Evolutionary conservation across 2,888 invertebrate genomes (phyloP).

Genomic region (Alentia gelatinosa): DNA sequence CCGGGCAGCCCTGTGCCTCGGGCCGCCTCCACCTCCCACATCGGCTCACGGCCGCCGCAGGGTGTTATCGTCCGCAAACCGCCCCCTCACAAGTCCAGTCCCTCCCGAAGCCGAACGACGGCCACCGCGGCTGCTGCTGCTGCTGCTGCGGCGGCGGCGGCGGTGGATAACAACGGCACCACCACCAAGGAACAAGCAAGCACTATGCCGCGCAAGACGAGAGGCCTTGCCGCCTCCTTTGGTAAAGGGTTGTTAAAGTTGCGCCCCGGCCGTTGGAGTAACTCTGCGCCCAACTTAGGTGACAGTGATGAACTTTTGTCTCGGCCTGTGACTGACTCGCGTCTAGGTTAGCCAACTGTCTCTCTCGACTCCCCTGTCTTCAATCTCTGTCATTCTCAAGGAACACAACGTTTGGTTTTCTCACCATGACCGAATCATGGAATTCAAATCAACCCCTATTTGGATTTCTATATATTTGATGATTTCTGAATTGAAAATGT

Average conservation of each 20-base stretch:
- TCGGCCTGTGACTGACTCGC: conserved; percentile 26
- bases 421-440: no score
- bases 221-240: conserved; percentile 58
- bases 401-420: not conserved
- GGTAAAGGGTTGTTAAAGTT: conserved; percentile 84
- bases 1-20: not conserved
- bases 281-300: conserved; percentile 96
- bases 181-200: conserved; percentile 27
- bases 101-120: conserved; percentile 14
- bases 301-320: conserved; percentile 68
- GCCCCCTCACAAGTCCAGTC: conserved; percentile 39
- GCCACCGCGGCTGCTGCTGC: not conserved
- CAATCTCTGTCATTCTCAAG: not conserved
- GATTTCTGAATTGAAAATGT: not conserved
- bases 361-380: not conserved
- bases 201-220: conserved; percentile 48
- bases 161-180: not conserved
- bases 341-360: conserved; percentile 48
- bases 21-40: conserved; percentile 13
- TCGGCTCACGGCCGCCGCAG: not conserved
- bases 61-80: not conserved
- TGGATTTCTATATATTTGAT: not conserved
- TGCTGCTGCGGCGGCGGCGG: no score
- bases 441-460: not conserved
- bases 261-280: conserved; percentile 86